Percentiles rank a stretch among this genome's conserved stretches.
These are phyloP conservation scores for Cydia strobilella DNA, from an alignment of 1,140 invertebrate genomes.

Conservation along the genomic window DNA sequence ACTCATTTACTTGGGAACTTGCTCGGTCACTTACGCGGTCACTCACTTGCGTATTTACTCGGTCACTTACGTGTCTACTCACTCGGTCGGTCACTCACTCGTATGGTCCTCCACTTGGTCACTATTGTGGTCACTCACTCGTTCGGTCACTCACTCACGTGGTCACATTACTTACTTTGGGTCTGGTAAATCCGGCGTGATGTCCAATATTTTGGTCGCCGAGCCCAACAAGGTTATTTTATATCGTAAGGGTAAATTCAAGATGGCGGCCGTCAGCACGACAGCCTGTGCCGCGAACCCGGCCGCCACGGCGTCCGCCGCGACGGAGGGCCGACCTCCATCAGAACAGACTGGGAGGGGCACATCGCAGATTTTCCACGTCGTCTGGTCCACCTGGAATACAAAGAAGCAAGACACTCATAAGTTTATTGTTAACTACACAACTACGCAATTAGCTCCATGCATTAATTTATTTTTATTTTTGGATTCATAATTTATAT, in stretches of 20 bases:
- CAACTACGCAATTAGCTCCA: too few species aligned
- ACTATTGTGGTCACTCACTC: too few species aligned
- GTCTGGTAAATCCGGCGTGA: constrained; percentile 63
- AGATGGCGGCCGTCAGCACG: constrained; percentile 55
- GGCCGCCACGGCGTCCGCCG: constrained; percentile 61
- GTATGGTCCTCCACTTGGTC: too few species aligned
- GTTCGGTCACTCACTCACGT: neutral
- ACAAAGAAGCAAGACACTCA: neutral
- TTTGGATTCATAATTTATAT: too few species aligned
- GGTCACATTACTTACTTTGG: constrained; percentile 75
- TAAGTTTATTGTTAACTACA: neutral
- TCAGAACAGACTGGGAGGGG: constrained; percentile 68
- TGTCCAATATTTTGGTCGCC: constrained; percentile 69
- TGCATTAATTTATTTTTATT: too few species aligned
- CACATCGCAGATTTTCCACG: constrained; percentile 64
- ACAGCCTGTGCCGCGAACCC: constrained; percentile 67
- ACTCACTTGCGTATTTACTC: too few species aligned
- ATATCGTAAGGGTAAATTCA: constrained; percentile 69
- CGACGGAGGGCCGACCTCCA: constrained; percentile 50
- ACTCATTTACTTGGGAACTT: too few species aligned
- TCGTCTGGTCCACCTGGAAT: constrained; percentile 52
- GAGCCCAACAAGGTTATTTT: constrained; percentile 66
- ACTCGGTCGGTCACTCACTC: too few species aligned
- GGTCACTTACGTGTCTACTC: too few species aligned
- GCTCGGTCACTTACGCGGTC: too few species aligned